These are phyloP conservation scores for Drosophila saltans DNA, from an alignment of 1,140 invertebrate species.

Conservation along the genomic window DNA sequence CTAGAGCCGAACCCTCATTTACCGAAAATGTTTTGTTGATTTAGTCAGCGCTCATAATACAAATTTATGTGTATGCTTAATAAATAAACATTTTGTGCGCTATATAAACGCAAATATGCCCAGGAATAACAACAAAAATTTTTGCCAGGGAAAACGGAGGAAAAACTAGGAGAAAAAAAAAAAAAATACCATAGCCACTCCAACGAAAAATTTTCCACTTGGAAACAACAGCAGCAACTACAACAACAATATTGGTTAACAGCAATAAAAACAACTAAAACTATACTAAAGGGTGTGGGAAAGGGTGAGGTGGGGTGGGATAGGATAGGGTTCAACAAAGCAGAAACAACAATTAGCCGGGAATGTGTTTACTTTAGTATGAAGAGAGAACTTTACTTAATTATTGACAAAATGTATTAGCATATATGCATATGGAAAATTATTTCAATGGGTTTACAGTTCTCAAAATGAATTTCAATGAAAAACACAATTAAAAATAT, in stretches of 20 bases:
- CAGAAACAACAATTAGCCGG: conserved; percentile 61
- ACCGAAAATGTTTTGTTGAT: conserved; percentile 61
- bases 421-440: conserved; percentile 20
- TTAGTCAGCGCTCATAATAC: conserved; percentile 73
- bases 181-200: conserved; percentile 19
- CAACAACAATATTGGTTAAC: conserved; percentile 52
- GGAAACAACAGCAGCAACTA: conserved; percentile 45
- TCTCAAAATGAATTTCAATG: neutral
- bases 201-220: conserved; percentile 56
- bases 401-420: conserved; percentile 72
- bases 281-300: neutral
- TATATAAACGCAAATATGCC: conserved; percentile 68
- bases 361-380: conserved; percentile 55
- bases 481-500: too few relatives aligned
- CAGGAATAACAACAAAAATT: conserved; percentile 25
- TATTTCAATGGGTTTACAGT: neutral
- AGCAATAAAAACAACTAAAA: conserved; percentile 52
- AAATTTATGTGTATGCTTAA: conserved; percentile 71
- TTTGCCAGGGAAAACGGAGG: conserved; percentile 7
- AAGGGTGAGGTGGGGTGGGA: neutral
- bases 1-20: conserved; percentile 26
- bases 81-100: conserved; percentile 74
- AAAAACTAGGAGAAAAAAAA: conserved; percentile 30
- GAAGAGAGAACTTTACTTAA: conserved; percentile 56
- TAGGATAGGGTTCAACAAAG: neutral